These are phyloP conservation scores for Carduelis carduelis DNA, from an alignment of 2,797 vertebrate species.

Conservation along the genomic window DNA sequence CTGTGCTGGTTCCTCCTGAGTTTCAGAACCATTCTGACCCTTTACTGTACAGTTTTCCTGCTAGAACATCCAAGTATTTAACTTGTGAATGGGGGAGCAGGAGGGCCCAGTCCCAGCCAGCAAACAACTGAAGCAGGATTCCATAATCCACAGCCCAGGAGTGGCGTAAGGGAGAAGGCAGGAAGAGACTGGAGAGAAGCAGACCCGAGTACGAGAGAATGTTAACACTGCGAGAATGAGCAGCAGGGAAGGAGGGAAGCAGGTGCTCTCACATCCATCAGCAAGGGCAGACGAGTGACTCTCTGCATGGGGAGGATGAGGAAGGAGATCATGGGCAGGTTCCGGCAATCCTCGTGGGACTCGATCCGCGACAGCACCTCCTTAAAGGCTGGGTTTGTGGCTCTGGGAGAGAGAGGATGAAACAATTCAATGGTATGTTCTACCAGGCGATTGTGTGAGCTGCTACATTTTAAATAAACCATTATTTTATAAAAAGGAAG, in stretches of 20 bases:
- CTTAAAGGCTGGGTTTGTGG: constrained; percentile 88
- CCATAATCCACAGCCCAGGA: neutral
- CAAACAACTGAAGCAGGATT: neutral
- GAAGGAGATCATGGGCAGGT: constrained; percentile 96
- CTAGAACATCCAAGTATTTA: neutral
- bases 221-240: neutral
- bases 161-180: fast-evolving
- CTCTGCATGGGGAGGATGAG: constrained; percentile 99
- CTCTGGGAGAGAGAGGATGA: constrained; percentile 62
- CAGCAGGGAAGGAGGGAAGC: neutral
- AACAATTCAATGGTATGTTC: fast-evolving
- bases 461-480: neutral
- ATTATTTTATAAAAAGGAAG: neutral
- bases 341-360: constrained; percentile 88
- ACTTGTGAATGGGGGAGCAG: neutral
- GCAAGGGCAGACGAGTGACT: constrained; percentile 92
- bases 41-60: neutral
- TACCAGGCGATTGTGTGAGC: neutral
- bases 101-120: neutral
- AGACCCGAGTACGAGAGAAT: fast-evolving
- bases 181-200: neutral
- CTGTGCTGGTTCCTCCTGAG: neutral
- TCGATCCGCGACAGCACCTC: constrained; percentile 88
- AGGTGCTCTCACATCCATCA: constrained; percentile 90
- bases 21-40: neutral